These are phyloP conservation scores for Xenopus laevis DNA, from an alignment of 2,113 vertebrate species.

Conservation along the genomic window DNA sequence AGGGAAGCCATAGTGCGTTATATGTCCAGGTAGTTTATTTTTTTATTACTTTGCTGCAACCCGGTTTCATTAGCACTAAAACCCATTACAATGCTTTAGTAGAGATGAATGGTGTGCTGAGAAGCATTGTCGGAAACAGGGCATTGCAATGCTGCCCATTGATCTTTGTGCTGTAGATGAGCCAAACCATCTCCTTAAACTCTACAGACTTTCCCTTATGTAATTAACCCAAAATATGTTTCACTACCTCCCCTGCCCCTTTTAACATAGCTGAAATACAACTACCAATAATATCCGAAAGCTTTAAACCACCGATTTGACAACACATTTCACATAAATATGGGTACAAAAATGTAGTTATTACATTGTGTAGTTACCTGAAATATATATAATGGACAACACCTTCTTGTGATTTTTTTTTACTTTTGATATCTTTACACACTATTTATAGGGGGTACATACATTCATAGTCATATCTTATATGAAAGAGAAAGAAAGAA, in stretches of 20 bases:
- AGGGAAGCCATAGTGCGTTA: conserved; percentile 2
- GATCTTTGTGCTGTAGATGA: conserved; percentile 32
- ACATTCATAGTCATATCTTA: no score
- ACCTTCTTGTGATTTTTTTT: no score
- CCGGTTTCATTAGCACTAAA: conserved; percentile 31
- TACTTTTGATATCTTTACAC: no score
- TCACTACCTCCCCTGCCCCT: neutral
- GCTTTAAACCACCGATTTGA: no score
- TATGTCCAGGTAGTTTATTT: conserved; percentile 17
- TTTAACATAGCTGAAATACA: no score
- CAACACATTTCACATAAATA: no score
- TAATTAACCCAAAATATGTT: neutral
- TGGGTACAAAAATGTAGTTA: no score
- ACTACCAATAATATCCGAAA: no score
- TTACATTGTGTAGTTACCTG: no score
- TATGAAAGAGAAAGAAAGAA: no score
- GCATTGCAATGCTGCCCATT: conserved; percentile 26
- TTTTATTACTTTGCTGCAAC: conserved; percentile 27
- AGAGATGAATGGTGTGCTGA: conserved; percentile 34
- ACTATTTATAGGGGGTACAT: no score
- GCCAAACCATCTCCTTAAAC: conserved; percentile 3
- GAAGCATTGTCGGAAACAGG: conserved; percentile 23
- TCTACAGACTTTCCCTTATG: neutral
- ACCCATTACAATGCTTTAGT: conserved; percentile 42
- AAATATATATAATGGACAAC: no score